A percentile compares a stretch with the other conserved stretches of the same genome.
Evolutionary conservation across 2,888 invertebrate genomes (phyloP).

Genomic region (Noctua pronuba): DNA sequence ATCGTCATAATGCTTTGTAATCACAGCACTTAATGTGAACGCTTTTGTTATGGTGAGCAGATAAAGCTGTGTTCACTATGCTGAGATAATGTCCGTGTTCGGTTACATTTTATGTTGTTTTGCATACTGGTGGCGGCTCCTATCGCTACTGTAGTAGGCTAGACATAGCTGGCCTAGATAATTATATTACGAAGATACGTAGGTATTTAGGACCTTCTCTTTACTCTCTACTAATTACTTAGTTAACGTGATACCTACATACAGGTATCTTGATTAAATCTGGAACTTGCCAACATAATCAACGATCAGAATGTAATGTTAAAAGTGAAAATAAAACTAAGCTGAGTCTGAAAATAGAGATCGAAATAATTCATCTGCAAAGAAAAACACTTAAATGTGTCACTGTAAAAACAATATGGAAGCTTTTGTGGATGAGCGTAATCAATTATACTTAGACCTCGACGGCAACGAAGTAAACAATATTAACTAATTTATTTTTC

Average conservation of each 20-base stretch:
- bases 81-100: slow-evolving; percentile 27
- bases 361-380: background rate
- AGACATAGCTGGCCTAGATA: too few species aligned
- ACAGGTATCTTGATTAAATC: background rate
- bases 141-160: slow-evolving; percentile 14
- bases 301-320: background rate
- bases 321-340: background rate
- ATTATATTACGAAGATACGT: slow-evolving; percentile 1
- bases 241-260: background rate
- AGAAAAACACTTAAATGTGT: background rate
- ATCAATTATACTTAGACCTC: background rate
- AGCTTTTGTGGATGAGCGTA: background rate
- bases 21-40: slow-evolving; percentile 73
- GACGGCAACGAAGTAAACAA: slow-evolving; percentile 9
- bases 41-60: slow-evolving; percentile 67
- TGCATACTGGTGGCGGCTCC: background rate
- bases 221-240: background rate
- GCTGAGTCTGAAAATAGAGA: background rate
- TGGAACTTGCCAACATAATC: background rate
- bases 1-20: slow-evolving; percentile 75
- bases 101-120: slow-evolving; percentile 37
- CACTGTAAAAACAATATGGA: background rate
- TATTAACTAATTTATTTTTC: slow-evolving; percentile 17
- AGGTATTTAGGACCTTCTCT: background rate
- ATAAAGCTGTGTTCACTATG: slow-evolving; percentile 49